These are phyloP conservation scores for Dendrolimus houi DNA, from an alignment of 2,888 invertebrate genomes.

Conservation along the genomic window DNA sequence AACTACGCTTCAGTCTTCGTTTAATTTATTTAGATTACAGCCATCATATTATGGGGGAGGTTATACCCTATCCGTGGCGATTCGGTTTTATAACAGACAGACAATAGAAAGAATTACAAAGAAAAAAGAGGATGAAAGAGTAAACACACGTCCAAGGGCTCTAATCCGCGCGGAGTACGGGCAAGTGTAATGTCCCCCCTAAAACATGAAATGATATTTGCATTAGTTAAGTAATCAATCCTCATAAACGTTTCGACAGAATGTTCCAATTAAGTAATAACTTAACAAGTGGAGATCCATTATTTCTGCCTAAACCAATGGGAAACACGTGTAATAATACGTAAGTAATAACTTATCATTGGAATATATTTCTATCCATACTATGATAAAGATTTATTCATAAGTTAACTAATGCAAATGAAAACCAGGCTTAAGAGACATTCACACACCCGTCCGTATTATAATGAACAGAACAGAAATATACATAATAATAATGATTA, in stretches of 20 bases:
- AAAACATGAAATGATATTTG: too few relatives aligned
- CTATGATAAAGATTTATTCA: too few relatives aligned
- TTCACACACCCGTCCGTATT: not conserved
- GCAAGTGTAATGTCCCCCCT: not conserved
- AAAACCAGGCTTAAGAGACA: not conserved
- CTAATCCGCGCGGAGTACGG: not conserved
- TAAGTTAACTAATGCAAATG: too few relatives aligned
- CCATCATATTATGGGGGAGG: conserved; percentile 27
- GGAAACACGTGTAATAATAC: too few relatives aligned
- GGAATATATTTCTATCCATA: too few relatives aligned
- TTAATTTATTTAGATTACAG: conserved; percentile 61
- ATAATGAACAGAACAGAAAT: not conserved
- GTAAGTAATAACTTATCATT: too few relatives aligned
- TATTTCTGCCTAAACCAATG: too few relatives aligned
- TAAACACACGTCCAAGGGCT: conserved; percentile 1
- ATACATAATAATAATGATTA: not conserved
- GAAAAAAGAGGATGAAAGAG: conserved; percentile 1
- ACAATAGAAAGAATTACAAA: conserved; percentile 1
- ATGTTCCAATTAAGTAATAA: too few relatives aligned
- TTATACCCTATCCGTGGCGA: not conserved
- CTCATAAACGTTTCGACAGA: too few relatives aligned
- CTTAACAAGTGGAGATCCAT: too few relatives aligned
- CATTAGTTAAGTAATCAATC: too few relatives aligned
- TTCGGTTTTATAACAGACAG: not conserved
- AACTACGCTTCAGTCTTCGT: conserved; percentile 73